phyloP scores from a whole-genome alignment of 2,113 vertebrate species.

The Morone chrysops region DNA sequence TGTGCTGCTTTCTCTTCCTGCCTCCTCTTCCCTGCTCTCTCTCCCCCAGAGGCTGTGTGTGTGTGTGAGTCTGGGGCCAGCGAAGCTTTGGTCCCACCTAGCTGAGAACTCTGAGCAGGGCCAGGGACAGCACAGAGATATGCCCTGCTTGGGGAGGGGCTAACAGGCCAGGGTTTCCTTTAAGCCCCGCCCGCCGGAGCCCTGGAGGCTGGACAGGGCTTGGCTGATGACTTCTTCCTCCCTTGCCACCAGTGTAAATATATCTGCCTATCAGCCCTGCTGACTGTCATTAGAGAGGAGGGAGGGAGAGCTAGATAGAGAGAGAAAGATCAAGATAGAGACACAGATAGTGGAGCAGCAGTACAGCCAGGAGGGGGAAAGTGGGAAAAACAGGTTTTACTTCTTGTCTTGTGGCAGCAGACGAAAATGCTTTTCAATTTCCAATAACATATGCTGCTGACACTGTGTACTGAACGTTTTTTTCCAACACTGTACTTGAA shows the following conservation, averaged over 20 bases:
- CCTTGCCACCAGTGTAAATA: constrained; percentile 75
- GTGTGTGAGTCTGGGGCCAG: constrained; percentile 62
- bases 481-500: background rate
- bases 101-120: constrained; percentile 85
- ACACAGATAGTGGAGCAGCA: constrained; percentile 49
- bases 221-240: constrained; percentile 74
- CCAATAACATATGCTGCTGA: background rate
- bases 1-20: constrained; percentile 31
- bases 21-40: constrained; percentile 54
- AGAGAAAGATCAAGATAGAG: constrained; percentile 54
- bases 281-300: constrained; percentile 64
- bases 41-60: constrained; percentile 55
- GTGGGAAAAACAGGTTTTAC: constrained; percentile 30
- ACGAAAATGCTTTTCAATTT: background rate
- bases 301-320: constrained; percentile 29
- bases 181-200: constrained; percentile 83
- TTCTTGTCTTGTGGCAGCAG: background rate
- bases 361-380: constrained; percentile 43
- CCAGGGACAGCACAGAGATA: constrained; percentile 84
- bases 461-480: background rate
- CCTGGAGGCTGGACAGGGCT: constrained; percentile 65
- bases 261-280: constrained; percentile 77
- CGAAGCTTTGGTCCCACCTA: constrained; percentile 88
- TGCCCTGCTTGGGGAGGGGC: constrained; percentile 84
- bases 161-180: constrained; percentile 76